These are phyloP conservation scores for Tyrannus savana DNA, from an alignment of 2,113 vertebrate genomes.

Conservation along the genomic window DNA sequence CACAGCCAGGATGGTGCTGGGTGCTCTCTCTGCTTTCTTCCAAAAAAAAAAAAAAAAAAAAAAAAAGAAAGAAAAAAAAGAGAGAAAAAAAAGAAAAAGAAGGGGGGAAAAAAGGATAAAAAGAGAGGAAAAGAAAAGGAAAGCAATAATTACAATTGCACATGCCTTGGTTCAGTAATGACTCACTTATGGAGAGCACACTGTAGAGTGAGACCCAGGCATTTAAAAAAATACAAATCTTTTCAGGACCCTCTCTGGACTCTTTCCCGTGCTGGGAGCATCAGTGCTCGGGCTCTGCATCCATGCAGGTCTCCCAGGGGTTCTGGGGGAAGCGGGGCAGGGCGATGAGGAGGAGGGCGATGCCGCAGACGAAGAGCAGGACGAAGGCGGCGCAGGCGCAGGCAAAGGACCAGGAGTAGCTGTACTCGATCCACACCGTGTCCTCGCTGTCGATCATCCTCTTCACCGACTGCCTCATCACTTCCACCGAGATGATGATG, in stretches of 20 bases:
- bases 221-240: background rate
- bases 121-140: background rate
- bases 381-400: slow-evolving; percentile 88
- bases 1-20: background rate
- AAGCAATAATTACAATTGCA: background rate
- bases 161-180: background rate
- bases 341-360: slow-evolving; percentile 87
- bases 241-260: background rate
- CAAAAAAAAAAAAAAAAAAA: background rate
- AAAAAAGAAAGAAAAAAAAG: too few species aligned
- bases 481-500: slow-evolving; percentile 91
- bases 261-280: background rate
- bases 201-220: background rate
- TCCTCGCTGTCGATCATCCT: slow-evolving; percentile 95
- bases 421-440: slow-evolving; percentile 89
- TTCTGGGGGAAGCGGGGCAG: slow-evolving; percentile 96
- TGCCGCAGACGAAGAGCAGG: slow-evolving; percentile 88
- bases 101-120: too few species aligned
- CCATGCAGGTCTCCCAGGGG: slow-evolving; percentile 98
- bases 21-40: background rate
- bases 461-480: slow-evolving; percentile 95
- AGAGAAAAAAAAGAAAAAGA: background rate
- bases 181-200: background rate
- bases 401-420: slow-evolving; percentile 92
- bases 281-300: slow-evolving; percentile 88